Base-by-base conservation (phyloP, 1,140 invertebrate genomes). In the Drosophila saltans region DNA sequence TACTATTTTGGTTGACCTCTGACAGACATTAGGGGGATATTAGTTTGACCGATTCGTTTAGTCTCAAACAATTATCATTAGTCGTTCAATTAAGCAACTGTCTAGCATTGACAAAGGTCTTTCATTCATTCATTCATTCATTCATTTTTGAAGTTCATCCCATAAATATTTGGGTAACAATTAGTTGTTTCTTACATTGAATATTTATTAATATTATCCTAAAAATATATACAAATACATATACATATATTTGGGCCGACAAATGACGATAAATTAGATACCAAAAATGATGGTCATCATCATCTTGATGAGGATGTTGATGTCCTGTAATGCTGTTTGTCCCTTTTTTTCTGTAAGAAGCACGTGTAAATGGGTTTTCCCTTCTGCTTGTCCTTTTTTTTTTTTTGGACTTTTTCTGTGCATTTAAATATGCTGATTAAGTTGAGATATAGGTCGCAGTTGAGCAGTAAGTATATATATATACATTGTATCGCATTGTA, bases 341-440 rank as follows among this genome's bases (percentile, higher is more conserved):
- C 33, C 16, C 45, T 24, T 24, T 2, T 48, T 8, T 9, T 21
- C 39, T 24, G 56, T 45, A 60, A 40, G n/a, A 39, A 33, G 45
- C 26, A 60, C 45, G 61, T 66, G 61, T 24, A 59, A 69, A 43
- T 69, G 43, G 71, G 16, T 24, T n/a, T 55, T 71, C 36, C 24
- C 21, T 52, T 10, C 2, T 10, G 21, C 21, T 26, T n/a, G 45
- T 24, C n/a, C 56, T 9, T 58, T 57, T 1, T 58, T 9, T 58
- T 64, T 28, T 63, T 70, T 43, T 70, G 52, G 68, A 69, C 41
- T 64, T 28, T 41, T 62, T 65, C 48, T 64, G 57, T 79, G 60
- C 78, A 85, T 85, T 75, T 81, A 83, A 66, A 82, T 73, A 66
- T 67, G 77, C 56, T 83, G 81, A 84, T 83, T 84, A 88, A 73